phyloP scores from a whole-genome alignment of 1,140 invertebrate genomes.

The Drosophila subobscura region DNA sequence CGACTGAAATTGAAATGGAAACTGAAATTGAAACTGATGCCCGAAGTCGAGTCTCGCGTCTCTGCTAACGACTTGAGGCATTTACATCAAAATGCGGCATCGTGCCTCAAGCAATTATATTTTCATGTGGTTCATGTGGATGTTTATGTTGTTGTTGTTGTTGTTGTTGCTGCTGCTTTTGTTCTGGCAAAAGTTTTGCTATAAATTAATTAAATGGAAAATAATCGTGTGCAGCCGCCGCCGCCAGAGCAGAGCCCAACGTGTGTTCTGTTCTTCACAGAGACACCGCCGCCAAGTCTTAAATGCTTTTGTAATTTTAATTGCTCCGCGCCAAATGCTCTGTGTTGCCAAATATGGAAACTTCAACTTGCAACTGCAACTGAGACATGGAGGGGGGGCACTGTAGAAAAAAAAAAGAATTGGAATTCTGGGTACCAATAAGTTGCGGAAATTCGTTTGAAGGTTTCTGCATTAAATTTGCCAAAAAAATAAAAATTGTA shows the following conservation, averaged over 20 bases:
- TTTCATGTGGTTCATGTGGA: conserved; percentile 25
- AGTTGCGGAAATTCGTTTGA: too few species aligned
- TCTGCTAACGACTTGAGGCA: conserved; percentile 47
- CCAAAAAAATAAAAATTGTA: too few species aligned
- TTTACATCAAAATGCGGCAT: conserved; percentile 59
- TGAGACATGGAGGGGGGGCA: not conserved
- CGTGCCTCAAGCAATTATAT: conserved; percentile 73
- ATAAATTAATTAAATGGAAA: conserved; percentile 81
- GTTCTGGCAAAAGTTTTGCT: conserved; percentile 26
- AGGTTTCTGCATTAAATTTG: too few species aligned
- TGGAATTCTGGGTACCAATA: too few species aligned
- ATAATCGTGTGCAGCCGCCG: conserved; percentile 68
- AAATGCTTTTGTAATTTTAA: conserved; percentile 79
- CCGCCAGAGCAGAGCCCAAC: conserved; percentile 1
- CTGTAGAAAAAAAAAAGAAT: not conserved
- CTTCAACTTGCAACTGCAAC: conserved; percentile 34
- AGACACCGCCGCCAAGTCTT: conserved; percentile 61
- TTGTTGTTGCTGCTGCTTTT: not conserved
- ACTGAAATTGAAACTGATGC: conserved; percentile 37
- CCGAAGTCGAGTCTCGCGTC: conserved; percentile 13
- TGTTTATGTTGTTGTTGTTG: too few species aligned
- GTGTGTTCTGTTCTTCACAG: conserved; percentile 58
- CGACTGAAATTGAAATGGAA: conserved; percentile 50
- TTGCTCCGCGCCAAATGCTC: conserved; percentile 70
- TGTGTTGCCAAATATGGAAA: conserved; percentile 62